Evolutionary conservation across 2,797 vertebrate species (phyloP).

Genomic region (Galagoides demidoff): DNA sequence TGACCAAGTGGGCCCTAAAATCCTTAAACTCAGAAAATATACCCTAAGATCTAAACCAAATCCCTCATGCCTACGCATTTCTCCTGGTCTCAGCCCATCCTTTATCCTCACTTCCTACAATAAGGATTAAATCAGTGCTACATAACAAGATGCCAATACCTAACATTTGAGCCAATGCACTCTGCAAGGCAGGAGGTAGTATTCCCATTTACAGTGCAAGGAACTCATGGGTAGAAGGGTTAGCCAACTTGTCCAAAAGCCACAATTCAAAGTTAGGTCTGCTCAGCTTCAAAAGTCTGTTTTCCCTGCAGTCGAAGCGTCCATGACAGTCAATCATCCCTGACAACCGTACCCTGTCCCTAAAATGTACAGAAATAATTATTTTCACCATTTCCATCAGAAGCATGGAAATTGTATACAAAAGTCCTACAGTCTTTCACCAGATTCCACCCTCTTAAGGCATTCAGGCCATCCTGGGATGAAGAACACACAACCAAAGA

Average conservation of each 20-base stretch:
- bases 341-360: background rate
- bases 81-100: background rate
- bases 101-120: background rate
- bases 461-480: background rate
- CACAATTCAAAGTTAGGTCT: background rate
- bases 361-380: background rate
- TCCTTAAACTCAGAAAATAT: background rate
- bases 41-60: background rate
- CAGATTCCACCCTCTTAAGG: background rate
- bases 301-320: background rate
- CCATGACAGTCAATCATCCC: background rate
- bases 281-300: background rate
- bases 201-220: background rate
- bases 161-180: background rate
- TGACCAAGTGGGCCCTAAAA: background rate
- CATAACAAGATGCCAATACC: background rate
- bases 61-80: background rate
- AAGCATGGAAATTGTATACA: background rate
- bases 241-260: background rate
- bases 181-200: background rate
- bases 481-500: background rate
- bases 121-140: background rate
- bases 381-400: background rate
- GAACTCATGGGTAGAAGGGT: background rate
- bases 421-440: background rate